phyloP scores from a whole-genome alignment of 2,113 vertebrate species.

The Chaenogobius annularis region DNA sequence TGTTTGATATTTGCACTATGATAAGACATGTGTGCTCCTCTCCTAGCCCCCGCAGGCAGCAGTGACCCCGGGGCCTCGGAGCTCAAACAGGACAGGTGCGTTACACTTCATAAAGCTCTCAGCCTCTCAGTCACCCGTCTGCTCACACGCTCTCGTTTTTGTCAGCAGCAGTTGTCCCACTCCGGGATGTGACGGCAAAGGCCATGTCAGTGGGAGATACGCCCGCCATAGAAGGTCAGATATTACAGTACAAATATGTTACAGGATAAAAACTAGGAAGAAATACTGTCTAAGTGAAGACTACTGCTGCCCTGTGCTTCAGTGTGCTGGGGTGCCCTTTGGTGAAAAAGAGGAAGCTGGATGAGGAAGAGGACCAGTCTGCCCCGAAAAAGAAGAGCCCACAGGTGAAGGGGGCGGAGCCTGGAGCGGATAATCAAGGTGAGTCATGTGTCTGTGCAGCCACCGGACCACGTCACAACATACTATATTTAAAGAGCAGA shows the following conservation, averaged over 20 bases:
- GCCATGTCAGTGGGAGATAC: constrained; percentile 93
- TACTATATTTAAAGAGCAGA: no score
- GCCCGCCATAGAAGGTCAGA: constrained; percentile 91
- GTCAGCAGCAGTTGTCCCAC: constrained; percentile 87
- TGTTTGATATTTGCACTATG: neutral
- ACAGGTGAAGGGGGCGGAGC: constrained; percentile 84
- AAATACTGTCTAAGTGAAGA: neutral
- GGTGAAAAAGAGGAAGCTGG: constrained; percentile 94
- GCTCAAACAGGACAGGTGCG: neutral
- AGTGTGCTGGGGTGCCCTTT: constrained; percentile 92
- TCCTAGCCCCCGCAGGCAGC: neutral
- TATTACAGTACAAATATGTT: neutral
- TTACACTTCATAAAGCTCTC: neutral
- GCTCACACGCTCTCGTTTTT: neutral
- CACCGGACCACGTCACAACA: no score
- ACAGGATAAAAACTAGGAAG: neutral
- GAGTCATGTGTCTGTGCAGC: no score
- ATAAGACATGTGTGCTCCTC: neutral
- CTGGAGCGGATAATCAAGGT: constrained; percentile 64
- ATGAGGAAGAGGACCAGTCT: constrained; percentile 83
- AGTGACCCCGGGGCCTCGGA: neutral
- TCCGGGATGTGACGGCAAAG: constrained; percentile 92
- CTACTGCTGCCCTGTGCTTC: constrained; percentile 5
- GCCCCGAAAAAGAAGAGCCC: constrained; percentile 87
- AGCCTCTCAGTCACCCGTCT: neutral